A percentile compares a stretch with the other conserved stretches of the same genome.
Conservation (phyloP, 1,140 invertebrate genomes). For the Bacillus rossius region DNA sequence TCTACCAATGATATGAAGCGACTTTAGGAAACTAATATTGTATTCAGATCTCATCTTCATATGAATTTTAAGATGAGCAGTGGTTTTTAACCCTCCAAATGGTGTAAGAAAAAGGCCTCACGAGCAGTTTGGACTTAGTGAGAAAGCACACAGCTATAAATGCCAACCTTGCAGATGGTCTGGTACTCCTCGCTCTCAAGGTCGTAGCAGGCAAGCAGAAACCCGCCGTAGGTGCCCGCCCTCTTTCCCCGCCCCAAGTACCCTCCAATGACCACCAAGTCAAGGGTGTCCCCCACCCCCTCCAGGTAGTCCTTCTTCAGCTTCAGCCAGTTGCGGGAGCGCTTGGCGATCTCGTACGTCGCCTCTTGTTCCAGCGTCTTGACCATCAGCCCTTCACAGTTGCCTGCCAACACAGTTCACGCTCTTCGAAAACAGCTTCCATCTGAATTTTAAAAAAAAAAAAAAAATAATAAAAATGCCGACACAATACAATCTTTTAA, state of each 20-base stretch:
- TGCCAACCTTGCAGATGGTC: constrained; percentile 79
- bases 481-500: background rate
- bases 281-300: constrained; percentile 89
- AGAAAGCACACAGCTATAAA: too few species aligned
- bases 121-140: too few species aligned
- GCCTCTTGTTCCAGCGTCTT: constrained; percentile 92
- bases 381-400: constrained; percentile 99
- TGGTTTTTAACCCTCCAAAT: too few species aligned
- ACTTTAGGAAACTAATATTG: too few species aligned
- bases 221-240: constrained; percentile 92
- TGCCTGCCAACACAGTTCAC: constrained; percentile 49
- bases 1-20: too few species aligned
- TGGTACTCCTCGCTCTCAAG: constrained; percentile 91
- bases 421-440: background rate
- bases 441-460: background rate
- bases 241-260: constrained; percentile 93
- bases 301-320: constrained; percentile 98
- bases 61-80: too few species aligned
- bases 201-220: constrained; percentile 96
- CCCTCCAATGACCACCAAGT: constrained; percentile 94
- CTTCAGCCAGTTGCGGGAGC: constrained; percentile 97
- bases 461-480: background rate
- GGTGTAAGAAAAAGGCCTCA: too few species aligned
- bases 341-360: constrained; percentile 96
- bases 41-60: too few species aligned